A percentile compares a stretch with the other conserved stretches of the same genome.
Conservation (phyloP, 2,888 invertebrate genomes). For the Lithophane socia region DNA sequence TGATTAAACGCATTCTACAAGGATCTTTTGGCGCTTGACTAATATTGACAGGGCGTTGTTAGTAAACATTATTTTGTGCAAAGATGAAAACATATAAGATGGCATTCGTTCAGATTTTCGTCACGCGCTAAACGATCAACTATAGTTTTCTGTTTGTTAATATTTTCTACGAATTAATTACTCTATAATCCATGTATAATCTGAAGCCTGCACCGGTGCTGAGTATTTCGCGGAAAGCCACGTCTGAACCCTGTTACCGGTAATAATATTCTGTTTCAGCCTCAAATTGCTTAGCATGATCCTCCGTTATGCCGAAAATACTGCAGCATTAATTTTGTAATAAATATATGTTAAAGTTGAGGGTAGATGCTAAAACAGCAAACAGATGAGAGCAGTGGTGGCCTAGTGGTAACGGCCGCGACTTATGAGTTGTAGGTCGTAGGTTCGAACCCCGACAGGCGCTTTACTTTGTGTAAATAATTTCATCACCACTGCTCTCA, state of each 20-base stretch:
- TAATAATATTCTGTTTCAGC: slow-evolving; percentile 3
- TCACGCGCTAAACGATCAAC: neutral
- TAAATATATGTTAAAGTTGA: too few species aligned
- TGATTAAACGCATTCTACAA: neutral
- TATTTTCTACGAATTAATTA: neutral
- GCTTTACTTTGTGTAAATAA: too few species aligned
- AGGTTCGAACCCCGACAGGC: too few species aligned
- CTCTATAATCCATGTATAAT: neutral
- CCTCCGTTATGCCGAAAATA: too few species aligned
- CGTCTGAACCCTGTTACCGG: neutral
- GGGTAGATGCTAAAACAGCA: too few species aligned
- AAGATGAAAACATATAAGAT: neutral
- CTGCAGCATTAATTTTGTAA: too few species aligned
- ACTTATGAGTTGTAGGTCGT: too few species aligned
- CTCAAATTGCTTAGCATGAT: too few species aligned
- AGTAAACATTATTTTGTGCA: neutral
- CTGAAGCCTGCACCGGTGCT: neutral
- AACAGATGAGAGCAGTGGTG: too few species aligned
- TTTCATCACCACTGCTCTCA: too few species aligned
- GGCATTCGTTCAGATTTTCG: neutral
- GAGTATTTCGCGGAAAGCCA: neutral
- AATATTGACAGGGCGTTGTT: neutral
- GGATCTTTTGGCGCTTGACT: neutral
- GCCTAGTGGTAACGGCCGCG: too few species aligned
- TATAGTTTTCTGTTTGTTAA: neutral